Conservation (phyloP, 2,113 vertebrate genomes). For the Pleuronectes platessa region DNA sequence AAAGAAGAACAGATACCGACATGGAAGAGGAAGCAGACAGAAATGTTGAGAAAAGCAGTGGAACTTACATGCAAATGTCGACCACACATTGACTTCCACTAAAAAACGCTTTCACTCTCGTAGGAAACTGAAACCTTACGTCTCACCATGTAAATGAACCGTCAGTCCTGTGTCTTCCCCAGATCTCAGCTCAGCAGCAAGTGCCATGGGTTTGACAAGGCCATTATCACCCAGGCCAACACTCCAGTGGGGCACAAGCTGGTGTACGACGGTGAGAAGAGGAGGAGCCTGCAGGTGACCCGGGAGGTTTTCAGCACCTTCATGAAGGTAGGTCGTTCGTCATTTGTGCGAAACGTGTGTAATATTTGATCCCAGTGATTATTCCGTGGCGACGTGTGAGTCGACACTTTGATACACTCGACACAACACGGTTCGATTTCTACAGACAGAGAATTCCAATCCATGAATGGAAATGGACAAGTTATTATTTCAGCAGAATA, state of each 20-base stretch:
- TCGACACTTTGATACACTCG: too few species aligned
- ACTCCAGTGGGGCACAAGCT: conserved; percentile 76
- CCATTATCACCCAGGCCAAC: conserved; percentile 80
- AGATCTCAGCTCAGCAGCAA: conserved; percentile 69
- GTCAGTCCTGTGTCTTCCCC: not conserved
- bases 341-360: not conserved
- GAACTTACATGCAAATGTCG: too few species aligned
- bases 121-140: not conserved
- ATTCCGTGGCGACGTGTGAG: too few species aligned
- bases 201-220: conserved; percentile 73
- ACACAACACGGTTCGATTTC: too few species aligned
- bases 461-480: too few species aligned
- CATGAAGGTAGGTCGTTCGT: conserved; percentile 67
- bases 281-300: conserved; percentile 68
- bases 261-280: conserved; percentile 79
- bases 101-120: too few species aligned
- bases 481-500: too few species aligned
- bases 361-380: not conserved
- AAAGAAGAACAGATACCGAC: not conserved
- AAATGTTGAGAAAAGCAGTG: not conserved
- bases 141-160: not conserved
- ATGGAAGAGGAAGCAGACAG: not conserved
- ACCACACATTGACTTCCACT: too few species aligned
- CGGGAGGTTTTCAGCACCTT: conserved; percentile 75
- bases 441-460: too few species aligned